These are phyloP conservation scores for Pseudolycoriella hygida DNA, from an alignment of 2,888 invertebrate species.

Conservation along the genomic window DNA sequence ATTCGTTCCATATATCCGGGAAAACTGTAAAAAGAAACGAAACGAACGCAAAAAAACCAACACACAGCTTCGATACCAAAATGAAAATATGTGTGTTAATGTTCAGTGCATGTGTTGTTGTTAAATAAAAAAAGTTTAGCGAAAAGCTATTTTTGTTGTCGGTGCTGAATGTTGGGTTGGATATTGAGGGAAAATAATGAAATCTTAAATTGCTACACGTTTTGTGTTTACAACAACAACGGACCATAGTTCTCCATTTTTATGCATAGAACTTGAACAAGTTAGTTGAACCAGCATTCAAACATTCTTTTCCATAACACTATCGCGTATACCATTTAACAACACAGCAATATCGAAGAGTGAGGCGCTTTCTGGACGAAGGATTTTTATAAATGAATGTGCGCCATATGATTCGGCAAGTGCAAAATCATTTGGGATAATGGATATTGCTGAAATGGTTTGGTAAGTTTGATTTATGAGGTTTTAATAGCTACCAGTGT, in stretches of 20 bases:
- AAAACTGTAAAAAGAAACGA: too few relatives aligned
- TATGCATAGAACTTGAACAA: too few relatives aligned
- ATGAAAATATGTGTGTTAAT: slow-evolving; percentile 2
- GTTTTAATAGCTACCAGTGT: neutral
- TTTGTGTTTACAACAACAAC: neutral
- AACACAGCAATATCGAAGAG: too few relatives aligned
- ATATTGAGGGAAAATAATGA: slow-evolving; percentile 1
- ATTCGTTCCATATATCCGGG: too few relatives aligned
- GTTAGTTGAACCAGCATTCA: too few relatives aligned
- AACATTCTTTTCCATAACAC: too few relatives aligned
- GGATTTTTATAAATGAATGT: slow-evolving; percentile 1
- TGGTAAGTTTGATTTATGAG: slow-evolving; percentile 1
- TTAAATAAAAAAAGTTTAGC: slow-evolving; percentile 2
- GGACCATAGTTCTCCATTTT: neutral
- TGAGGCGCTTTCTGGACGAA: neutral
- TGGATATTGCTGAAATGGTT: slow-evolving; percentile 1
- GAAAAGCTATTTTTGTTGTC: slow-evolving; percentile 2
- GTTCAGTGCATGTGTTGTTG: slow-evolving; percentile 4
- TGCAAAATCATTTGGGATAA: slow-evolving; percentile 1
- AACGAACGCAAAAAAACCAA: too few relatives aligned
- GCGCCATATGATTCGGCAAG: slow-evolving; percentile 1
- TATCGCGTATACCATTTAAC: too few relatives aligned
- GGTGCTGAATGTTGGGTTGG: neutral
- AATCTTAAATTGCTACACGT: slow-evolving; percentile 4
- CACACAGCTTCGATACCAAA: neutral